Base-by-base conservation (phyloP, 1,140 invertebrate species). In the Philaenus spumarius region DNA sequence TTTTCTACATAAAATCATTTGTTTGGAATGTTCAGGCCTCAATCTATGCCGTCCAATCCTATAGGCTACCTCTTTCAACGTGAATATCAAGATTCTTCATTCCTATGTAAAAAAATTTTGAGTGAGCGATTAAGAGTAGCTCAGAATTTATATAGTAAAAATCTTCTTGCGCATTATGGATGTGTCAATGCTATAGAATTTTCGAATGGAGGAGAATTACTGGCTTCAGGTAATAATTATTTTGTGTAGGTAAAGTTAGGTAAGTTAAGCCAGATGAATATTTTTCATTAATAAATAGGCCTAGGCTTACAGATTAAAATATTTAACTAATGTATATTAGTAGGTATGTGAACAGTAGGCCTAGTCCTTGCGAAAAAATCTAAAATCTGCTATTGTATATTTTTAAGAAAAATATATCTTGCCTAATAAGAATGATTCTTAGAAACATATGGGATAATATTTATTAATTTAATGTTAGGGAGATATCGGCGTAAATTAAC, bases 111-210 rank as follows among this genome's bases (percentile, higher is more conserved):
- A 37, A 30, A 37, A 34, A 34, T 57, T 26, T 46, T 57, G 17
- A 19, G 34, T 35, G 40, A 26, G 19, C 43, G 55, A 19, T 23
- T 48, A 20, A 47, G 30, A 20, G n/a, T 19, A 46, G 84, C 85
- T 1, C 81, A 81, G 68, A 89, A 85, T 73, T 78, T 95, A 15
- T 94, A 87, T 71, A 81, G 86, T 52, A 88, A 88, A 64, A 89
- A 96, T 78, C 77, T 97, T 15, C 77, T 84, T 55, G 87, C 86
- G 26, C 94, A 97, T 77, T 96, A 84, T 78, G 94, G 94, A 63
- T 97, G 94, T 80, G 91, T 97, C 22, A 97, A 97, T 80, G 93
- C 93, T 22, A 89, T 97, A 63, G 94, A 97, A 74, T 97, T 97
- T 78, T 94, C 90, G 3, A 80, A 82, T 51, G 83, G 91, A 73